phyloP scores from a whole-genome alignment of 92 coral and sea anemone species.

The Palythoa grandiflora region DNA sequence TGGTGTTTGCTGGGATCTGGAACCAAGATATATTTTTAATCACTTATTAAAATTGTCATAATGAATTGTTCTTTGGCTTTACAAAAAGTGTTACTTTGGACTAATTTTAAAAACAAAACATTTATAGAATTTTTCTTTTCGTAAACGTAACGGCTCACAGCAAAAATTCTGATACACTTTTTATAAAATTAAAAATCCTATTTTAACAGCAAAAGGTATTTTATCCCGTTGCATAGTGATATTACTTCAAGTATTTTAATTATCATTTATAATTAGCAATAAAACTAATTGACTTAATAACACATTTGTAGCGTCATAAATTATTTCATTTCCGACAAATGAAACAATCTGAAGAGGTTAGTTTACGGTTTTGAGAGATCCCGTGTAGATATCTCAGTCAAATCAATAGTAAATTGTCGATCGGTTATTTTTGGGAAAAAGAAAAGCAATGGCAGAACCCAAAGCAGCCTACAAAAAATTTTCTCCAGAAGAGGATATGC shows the following conservation, averaged over 20 bases:
- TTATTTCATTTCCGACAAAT: neutral
- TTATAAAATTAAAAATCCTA: too few species aligned
- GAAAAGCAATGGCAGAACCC: conserved; percentile 62
- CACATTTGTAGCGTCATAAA: neutral
- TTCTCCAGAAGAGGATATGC: conserved; percentile 85
- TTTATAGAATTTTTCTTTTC: too few species aligned
- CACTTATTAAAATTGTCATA: too few species aligned
- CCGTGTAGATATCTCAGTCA: neutral
- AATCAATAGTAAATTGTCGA: neutral
- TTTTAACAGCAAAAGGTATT: too few species aligned
- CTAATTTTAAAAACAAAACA: too few species aligned
- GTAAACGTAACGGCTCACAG: too few species aligned
- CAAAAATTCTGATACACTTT: too few species aligned
- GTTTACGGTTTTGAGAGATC: neutral
- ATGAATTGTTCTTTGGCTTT: too few species aligned
- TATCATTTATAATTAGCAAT: too few species aligned
- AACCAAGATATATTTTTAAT: neutral
- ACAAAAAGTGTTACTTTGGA: too few species aligned
- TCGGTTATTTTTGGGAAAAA: neutral
- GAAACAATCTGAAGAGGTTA: neutral
- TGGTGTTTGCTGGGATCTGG: neutral
- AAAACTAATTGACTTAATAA: neutral
- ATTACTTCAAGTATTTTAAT: too few species aligned
- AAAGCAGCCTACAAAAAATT: conserved; percentile 89
- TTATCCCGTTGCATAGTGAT: too few species aligned